Evolutionary conservation across 1,140 invertebrate species (phyloP), one percentile per base, ranked within the genome.

Genomic region (Delia radicum): DNA sequence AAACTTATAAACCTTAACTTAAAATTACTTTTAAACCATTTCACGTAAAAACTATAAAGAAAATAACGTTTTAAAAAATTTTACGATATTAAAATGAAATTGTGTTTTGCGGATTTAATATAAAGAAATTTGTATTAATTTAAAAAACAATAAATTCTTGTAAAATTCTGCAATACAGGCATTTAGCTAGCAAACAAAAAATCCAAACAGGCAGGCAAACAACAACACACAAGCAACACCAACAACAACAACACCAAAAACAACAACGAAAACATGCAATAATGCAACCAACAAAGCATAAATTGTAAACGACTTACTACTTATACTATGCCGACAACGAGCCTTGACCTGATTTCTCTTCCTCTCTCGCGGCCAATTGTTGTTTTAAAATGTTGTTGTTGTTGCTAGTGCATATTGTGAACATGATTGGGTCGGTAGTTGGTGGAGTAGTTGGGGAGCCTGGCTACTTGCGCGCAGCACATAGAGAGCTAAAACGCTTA

Each of bases 301-400:
- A 85, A 85, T 85, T 85, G 83, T 85, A 82, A 55, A 79, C 79
- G 79, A 76, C n/a, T 33, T 69, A 33, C 29, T 28, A 18, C 65
- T 18, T n/a, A 24, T n/a, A 55, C 48, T 67, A 77, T 73, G 76
- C 81, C 83, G 83, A 81, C 83, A 82, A 80, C 83, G 85, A 85
- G 83, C 83, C 83, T 85, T 85, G 83, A 85, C 83, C 83, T 85
- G 83, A 85, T 85, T 85, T 85, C 83, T 85, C 83, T 85, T 85
- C 83, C 83, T 85, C 83, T 85, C 83, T 69, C 71, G 71, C 55
- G 63, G 75, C 75, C 71, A 76, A 55, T 73, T 62, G 75, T 76
- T 61, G 48, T 73, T 71, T 21, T 73, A n/a, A n/a, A n/a, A n/a
- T 72, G 15, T 24, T 21, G 48, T 55, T 55, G n/a, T 21, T 24